These are phyloP conservation scores for Brachionus plicatilis DNA, from an alignment of 1,140 invertebrate genomes.

Conservation along the genomic window DNA sequence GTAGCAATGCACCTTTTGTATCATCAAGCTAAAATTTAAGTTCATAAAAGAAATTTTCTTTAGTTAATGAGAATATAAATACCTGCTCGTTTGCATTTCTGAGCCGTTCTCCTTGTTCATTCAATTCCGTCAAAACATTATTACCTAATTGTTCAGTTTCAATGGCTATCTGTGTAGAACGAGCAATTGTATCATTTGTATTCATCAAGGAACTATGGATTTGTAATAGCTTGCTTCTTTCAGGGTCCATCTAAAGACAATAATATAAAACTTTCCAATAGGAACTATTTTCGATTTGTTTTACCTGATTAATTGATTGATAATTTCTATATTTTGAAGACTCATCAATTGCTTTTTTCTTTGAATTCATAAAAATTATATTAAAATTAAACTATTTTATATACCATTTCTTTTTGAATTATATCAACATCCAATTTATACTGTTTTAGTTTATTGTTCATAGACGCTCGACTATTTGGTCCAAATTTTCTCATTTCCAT, in stretches of 20 bases:
- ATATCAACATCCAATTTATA: conserved; percentile 33
- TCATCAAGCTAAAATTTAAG: conserved; percentile 17
- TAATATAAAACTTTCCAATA: neutral
- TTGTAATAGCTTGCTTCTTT: neutral
- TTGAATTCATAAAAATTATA: neutral
- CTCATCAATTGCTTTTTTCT: neutral
- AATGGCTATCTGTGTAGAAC: conserved; percentile 38
- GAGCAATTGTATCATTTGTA: neutral
- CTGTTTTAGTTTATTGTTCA: conserved; percentile 22
- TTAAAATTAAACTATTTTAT: too few relatives aligned
- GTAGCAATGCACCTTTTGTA: neutral
- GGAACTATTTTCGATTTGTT: neutral
- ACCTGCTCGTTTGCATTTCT: conserved; percentile 27
- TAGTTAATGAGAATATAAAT: neutral
- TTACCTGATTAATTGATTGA: neutral
- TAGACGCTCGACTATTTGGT: neutral
- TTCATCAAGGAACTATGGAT: conserved; percentile 22
- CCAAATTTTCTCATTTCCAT: conserved; percentile 6
- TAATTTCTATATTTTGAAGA: neutral
- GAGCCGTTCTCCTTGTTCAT: conserved; percentile 29
- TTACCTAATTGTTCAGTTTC: conserved; percentile 28
- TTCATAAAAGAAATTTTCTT: neutral
- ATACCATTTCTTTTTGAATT: conserved; percentile 30
- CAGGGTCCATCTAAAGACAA: neutral
- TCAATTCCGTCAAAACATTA: conserved; percentile 28